Percentiles rank a stretch among this genome's conserved stretches.
These are phyloP conservation scores for Rhingia rostrata DNA, from an alignment of 2,888 invertebrate genomes.

Conservation along the genomic window DNA sequence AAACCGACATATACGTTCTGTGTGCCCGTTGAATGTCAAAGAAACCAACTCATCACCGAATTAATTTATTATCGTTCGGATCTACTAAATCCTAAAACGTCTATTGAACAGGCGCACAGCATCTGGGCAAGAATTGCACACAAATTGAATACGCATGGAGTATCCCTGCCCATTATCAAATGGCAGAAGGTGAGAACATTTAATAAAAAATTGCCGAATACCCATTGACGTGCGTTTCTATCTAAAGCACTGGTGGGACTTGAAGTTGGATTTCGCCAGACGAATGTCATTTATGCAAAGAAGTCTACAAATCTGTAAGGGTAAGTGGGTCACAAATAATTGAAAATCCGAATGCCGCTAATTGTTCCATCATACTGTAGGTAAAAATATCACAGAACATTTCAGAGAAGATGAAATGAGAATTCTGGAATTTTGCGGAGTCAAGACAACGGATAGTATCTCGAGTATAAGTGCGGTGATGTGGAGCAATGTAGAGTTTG, in stretches of 20 bases:
- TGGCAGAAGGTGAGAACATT: constrained; percentile 40
- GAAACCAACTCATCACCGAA: not conserved
- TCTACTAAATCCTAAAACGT: not conserved
- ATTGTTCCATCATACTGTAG: not conserved
- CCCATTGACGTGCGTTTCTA: not conserved
- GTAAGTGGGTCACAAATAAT: constrained; percentile 3
- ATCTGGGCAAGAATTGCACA: constrained; percentile 14
- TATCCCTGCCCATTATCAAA: constrained; percentile 1
- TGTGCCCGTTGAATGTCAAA: not conserved
- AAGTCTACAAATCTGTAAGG: constrained; percentile 3
- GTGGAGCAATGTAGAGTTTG: constrained; percentile 29
- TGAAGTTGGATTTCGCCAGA: constrained; percentile 10
- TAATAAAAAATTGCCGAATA: not conserved
- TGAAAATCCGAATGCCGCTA: not conserved
- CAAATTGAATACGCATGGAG: constrained; percentile 7
- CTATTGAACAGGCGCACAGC: not conserved
- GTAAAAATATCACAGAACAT: constrained; percentile 3
- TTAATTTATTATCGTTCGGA: not conserved
- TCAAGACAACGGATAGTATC: not conserved
- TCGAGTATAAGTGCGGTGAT: not conserved
- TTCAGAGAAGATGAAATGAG: constrained; percentile 20
- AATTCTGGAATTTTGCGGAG: constrained; percentile 50
- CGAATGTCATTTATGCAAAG: constrained; percentile 7
- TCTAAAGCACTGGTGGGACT: constrained; percentile 37
- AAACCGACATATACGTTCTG: not conserved